Evolutionary conservation across 2,888 invertebrate genomes (phyloP), one percentile per base, ranked within the genome.

Genomic region (Apotomis betuletana): DNA sequence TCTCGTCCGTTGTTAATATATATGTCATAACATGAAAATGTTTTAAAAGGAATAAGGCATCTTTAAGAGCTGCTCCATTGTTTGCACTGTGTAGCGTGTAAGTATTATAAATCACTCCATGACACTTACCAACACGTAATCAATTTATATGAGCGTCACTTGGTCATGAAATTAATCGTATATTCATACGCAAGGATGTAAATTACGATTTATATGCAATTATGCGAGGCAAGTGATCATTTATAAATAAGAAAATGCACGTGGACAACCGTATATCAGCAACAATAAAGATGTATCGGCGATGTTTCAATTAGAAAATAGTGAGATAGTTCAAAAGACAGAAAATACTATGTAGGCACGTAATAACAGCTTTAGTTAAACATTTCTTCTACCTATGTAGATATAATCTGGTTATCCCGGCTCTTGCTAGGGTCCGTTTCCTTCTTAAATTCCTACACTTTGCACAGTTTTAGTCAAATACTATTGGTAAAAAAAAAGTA

Each of bases 111-210:
- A 65, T 55, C 44, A 64, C 54, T 27, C 13, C 63, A 55, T 9
- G 55, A 46, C 65, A 57, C 55, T 64, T 44, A 13, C 6, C 27
- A 55, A 54, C n/a, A 62, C 55, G 9, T 60, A 55, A 64, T 65
- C 46, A 65, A 65, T 65, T 65, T 57, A 65, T 27, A 64, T 41
- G 10, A 54, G 54, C 54, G 55, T 44, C 55, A 52, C 41, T 64
- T 27, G 5, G 13, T 64, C 63, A 52, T 64, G 12, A 54, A 54
- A 44, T 15, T 57, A 65, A 55, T 44, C 54, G 64, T 64, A 55
- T 51, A 63, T 55, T 44, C 57, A 65, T 55, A 55, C 57, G n/a
- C 44, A 27, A 65, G 57, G 46, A 65, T 57, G 57, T 9, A 46
- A 57, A 65, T 62, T 51, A 5, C 36, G 8, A 62, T 36, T 49